Base-by-base conservation (phyloP, 1,140 invertebrate genomes). In the Anagrus nilaparvatae region DNA sequence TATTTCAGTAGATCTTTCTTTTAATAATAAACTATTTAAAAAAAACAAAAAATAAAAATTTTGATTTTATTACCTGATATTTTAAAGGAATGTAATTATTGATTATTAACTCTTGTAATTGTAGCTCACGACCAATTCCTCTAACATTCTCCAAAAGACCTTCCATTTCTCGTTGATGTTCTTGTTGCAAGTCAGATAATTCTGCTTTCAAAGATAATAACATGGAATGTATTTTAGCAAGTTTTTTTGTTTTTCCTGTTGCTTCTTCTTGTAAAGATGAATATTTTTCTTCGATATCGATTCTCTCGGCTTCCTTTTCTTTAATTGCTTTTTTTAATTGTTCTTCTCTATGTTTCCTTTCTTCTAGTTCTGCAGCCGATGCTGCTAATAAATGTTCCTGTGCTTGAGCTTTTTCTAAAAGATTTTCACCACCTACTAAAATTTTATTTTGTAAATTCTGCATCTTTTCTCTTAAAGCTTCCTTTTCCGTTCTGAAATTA, bases 251-350 rank as follows among this genome's bases (percentile, higher is more conserved):
- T 59, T 96, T 87, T 1, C 85, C 90, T 3, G 78, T 74, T 35
- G 87, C 87, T 69, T 97, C 92, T 55, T 98, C 97, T 67, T 95
- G 90, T 0, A 98, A 69, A 35, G 78, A 84, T 0, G 86, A 87
- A 67, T 98, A 98, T 45, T 92, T 85, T 63, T 98, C 95, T 66
- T 98, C 95, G 33, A 98, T 86, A 56, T 97, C 88, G 14, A 97
- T 75, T 40, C 90, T 76, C 64, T 98, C 95, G 2, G 87, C 80
- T 74, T 88, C 87, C 68, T 93, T 95, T 60, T 89, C 78, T 56
- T 87, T 76, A 33, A 93, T 69, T 30, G 83, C 78, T 52, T 83
- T 79, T 47, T 84, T 78, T 12, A 99, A 67, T 44, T 87, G 75
- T 49, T 84, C 77, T 60, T 98, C 92, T 47, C 82, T 83, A 31